These are phyloP conservation scores for Volucella zonaria DNA, from an alignment of 2,888 invertebrate genomes.

Conservation along the genomic window DNA sequence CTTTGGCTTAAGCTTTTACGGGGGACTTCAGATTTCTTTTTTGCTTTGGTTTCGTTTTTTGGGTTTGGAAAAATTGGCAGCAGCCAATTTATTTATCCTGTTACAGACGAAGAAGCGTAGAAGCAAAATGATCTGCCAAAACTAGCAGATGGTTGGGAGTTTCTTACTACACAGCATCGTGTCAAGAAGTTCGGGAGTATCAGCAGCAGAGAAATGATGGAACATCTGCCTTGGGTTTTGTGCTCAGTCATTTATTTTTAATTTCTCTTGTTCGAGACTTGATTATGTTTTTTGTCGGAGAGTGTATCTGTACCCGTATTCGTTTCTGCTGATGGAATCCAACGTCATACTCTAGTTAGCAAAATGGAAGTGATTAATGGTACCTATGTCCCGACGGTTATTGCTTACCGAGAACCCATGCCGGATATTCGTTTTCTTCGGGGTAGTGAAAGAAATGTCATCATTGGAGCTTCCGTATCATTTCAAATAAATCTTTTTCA, in stretches of 20 bases:
- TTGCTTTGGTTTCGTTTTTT: not conserved
- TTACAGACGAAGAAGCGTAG: not conserved
- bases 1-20: constrained; percentile 26
- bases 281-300: constrained; percentile 9
- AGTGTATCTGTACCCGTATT: too few species aligned
- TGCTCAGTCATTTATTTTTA: constrained; percentile 56
- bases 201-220: not conserved
- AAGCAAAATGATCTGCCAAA: constrained; percentile 4
- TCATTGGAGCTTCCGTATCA: too few species aligned
- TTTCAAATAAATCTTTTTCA: too few species aligned
- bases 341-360: too few species aligned
- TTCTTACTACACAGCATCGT: not conserved
- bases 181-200: not conserved
- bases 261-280: constrained; percentile 27
- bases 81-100: constrained; percentile 42
- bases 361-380: too few species aligned
- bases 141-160: constrained; percentile 17
- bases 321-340: too few species aligned
- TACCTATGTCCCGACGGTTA: too few species aligned
- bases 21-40: too few species aligned
- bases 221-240: constrained; percentile 40
- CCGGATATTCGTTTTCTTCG: too few species aligned
- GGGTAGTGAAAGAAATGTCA: too few species aligned
- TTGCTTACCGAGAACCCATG: too few species aligned
- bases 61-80: not conserved